These are phyloP conservation scores for Chaenogobius annularis DNA, from an alignment of 2,113 vertebrate species.

Conservation along the genomic window DNA sequence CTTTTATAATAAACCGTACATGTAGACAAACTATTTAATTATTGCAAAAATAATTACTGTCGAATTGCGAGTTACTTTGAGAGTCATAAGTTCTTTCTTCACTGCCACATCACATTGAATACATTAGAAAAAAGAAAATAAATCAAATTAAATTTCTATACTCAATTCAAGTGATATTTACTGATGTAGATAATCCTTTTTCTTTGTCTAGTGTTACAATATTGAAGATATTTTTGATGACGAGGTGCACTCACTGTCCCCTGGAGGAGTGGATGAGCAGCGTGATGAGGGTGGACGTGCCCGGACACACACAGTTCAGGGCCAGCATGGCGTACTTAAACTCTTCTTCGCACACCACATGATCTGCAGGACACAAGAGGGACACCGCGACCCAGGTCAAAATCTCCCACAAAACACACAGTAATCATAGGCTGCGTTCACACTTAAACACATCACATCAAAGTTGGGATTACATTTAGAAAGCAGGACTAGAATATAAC, in stretches of 20 bases:
- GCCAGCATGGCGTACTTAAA: slow-evolving; percentile 87
- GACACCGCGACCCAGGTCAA: not conserved
- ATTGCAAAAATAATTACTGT: too few relatives aligned
- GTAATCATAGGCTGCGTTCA: not conserved
- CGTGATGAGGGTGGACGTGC: slow-evolving; percentile 83
- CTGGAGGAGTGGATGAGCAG: slow-evolving; percentile 83
- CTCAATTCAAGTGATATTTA: not conserved
- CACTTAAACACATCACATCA: too few relatives aligned
- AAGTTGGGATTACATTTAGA: too few relatives aligned
- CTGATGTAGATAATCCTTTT: not conserved
- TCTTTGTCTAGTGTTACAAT: not conserved
- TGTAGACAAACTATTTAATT: too few relatives aligned
- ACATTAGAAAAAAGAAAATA: not conserved
- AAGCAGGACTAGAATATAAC: too few relatives aligned
- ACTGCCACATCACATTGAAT: too few relatives aligned
- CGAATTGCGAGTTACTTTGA: too few relatives aligned
- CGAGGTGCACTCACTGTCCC: slow-evolving; percentile 79
- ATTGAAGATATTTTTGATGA: not conserved
- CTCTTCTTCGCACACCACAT: slow-evolving; percentile 86
- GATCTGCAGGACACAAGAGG: slow-evolving; percentile 68
- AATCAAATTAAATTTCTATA: not conserved
- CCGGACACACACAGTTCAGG: slow-evolving; percentile 84
- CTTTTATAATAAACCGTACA: too few relatives aligned
- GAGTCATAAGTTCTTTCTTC: too few relatives aligned
- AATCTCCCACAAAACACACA: slow-evolving; percentile 6